Evolutionary conservation across 2,888 invertebrate genomes (phyloP).

Genomic region (Luperina nickerlii): DNA sequence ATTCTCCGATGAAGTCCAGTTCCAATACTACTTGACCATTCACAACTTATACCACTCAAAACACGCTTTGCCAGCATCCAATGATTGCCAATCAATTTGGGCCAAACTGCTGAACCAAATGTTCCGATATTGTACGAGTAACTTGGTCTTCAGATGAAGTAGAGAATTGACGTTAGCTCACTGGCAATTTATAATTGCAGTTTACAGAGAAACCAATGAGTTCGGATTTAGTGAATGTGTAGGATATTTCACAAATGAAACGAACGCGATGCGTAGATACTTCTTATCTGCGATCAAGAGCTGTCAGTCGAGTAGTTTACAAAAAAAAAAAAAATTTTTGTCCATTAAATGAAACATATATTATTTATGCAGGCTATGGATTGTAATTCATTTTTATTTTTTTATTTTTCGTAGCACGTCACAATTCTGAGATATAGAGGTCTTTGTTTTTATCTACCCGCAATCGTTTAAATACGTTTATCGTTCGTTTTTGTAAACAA

Average conservation of each 20-base stretch:
- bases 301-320: no score
- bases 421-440: no score
- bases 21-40: neutral
- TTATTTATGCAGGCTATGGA: no score
- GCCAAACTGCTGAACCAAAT: slow-evolving; percentile 26
- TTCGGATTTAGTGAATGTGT: neutral
- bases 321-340: no score
- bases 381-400: no score
- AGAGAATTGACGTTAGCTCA: slow-evolving; percentile 7
- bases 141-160: slow-evolving; percentile 8
- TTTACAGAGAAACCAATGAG: neutral
- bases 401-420: no score
- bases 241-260: neutral
- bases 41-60: neutral
- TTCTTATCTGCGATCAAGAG: no score
- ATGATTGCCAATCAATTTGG: slow-evolving; percentile 27
- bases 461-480: no score
- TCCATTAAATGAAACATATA: no score
- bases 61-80: neutral
- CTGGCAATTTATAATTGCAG: neutral
- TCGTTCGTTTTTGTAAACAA: no score
- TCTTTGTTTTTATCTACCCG: no score
- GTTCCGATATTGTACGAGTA: slow-evolving; percentile 8
- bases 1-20: neutral
- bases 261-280: no score